Base-by-base conservation (phyloP, 37 sponge, comb jelly and placozoan genomes). In the Cladorhizidae sp. region DNA sequence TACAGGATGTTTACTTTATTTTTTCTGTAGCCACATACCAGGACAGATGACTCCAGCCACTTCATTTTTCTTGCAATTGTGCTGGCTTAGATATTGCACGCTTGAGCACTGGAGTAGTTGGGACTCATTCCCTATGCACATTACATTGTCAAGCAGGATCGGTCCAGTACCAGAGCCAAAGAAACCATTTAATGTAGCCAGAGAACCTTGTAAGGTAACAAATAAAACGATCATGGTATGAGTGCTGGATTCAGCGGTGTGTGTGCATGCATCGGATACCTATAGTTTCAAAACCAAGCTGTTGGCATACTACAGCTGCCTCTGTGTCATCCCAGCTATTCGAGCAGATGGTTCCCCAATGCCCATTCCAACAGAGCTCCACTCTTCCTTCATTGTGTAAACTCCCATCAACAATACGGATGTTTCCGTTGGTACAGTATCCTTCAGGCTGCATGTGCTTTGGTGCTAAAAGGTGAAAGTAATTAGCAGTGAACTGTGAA, bases 31-130 rank as follows among this genome's bases (percentile, higher is more conserved):
- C 12, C 5, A n/a, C 74, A 42, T 57, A 84, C 77, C 70, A 23
- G 68, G 68, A 36, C 85, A 84, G 26, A 76, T 70, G 20, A 84
- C 85, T 21, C 70, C 78, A 56, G 71, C 85, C 65, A 76, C 85
- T 23, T 84, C 55, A 0, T 20, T 1, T 41, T 84, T 77, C 14
- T 9, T 14, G 56, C 85, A 84, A 70, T 76, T 76, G 63, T 68
- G 56, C 21, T 39, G 28, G 3, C 85, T 71, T 20, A 84, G 0
- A 3, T 39, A 77, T 11, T 29, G 32, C 8, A 7, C 39, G 17
- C 80, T 67, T 7, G 33, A 15, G 69, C 80, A 79, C 22, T 67
- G 57, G 3, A 79, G 55, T 0, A 79, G 55, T 6, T 32, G 20
- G 15, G 54, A 50, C 69, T 79, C 80, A 33, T 79, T 69, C 15